Evolutionary conservation across 2,888 invertebrate genomes (phyloP).

Genomic region (Xylocampa areola): DNA sequence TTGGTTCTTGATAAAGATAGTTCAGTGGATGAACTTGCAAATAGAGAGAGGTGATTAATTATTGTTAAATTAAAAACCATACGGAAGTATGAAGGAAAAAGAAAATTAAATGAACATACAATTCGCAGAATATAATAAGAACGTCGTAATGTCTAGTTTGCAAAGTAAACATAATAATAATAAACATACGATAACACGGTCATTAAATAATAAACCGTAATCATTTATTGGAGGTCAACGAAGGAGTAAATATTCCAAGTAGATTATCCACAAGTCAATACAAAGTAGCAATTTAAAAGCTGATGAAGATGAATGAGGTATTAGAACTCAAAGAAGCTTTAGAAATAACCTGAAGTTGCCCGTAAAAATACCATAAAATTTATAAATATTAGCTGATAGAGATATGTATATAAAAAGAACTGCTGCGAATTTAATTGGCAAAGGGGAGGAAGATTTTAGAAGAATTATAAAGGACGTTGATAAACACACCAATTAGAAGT

Average conservation of each 20-base stretch:
- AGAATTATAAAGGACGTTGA: too few species aligned
- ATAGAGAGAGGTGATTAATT: too few species aligned
- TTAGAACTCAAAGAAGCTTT: not conserved
- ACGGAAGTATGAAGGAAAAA: not conserved
- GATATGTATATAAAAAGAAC: too few species aligned
- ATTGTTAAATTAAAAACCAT: too few species aligned
- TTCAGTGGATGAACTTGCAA: too few species aligned
- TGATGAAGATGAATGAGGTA: not conserved
- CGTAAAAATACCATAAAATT: too few species aligned
- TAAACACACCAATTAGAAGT: too few species aligned
- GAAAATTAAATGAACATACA: not conserved
- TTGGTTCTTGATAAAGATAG: too few species aligned
- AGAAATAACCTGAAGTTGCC: not conserved
- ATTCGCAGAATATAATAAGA: not conserved
- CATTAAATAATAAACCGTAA: slow-evolving; percentile 49
- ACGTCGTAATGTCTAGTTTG: slow-evolving; percentile 6
- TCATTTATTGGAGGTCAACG: slow-evolving; percentile 45
- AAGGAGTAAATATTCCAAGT: slow-evolving; percentile 32
- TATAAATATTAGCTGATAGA: too few species aligned
- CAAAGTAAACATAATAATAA: slow-evolving; percentile 25
- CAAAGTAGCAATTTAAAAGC: slow-evolving; percentile 8
- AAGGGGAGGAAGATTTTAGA: too few species aligned
- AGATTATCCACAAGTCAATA: slow-evolving; percentile 17
- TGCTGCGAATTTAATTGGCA: too few species aligned
- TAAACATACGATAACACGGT: slow-evolving; percentile 28